Percentiles rank a stretch among this genome's conserved stretches.
Conservation (phyloP, 2,888 invertebrate genomes). For the Acanthosepion pharaonis region DNA sequence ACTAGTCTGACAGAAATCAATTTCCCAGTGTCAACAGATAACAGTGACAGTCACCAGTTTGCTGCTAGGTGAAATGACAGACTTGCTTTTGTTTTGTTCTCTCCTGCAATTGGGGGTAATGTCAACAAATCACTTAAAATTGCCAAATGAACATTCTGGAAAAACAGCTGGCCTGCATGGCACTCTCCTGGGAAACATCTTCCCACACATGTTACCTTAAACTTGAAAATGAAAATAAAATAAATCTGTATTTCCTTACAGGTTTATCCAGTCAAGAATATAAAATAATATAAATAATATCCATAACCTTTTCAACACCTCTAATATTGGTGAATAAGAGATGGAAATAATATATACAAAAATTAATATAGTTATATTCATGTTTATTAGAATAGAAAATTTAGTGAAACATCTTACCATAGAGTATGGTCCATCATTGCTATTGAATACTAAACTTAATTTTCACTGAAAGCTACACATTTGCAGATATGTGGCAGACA, state of each 20-base stretch:
- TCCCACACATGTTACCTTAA: background rate
- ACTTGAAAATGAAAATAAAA: background rate
- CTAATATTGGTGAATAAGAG: no score
- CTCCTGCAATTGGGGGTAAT: background rate
- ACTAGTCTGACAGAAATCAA: background rate
- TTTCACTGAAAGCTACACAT: no score
- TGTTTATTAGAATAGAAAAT: no score
- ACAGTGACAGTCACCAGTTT: background rate
- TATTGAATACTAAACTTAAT: no score
- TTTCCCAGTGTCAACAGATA: conserved; percentile 33
- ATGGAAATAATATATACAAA: no score
- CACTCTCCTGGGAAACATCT: background rate
- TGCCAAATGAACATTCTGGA: conserved; percentile 33
- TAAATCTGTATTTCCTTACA: background rate
- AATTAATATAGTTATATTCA: no score
- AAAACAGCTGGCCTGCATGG: background rate
- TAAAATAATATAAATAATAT: background rate
- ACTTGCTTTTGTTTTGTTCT: background rate
- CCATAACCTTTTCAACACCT: background rate
- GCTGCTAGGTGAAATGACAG: background rate
- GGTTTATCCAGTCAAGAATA: background rate
- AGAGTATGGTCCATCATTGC: no score
- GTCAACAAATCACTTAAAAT: conserved; percentile 11
- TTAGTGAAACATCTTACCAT: no score
- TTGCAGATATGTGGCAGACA: no score